These are phyloP conservation scores for Stichopus chloronotus DNA, from an alignment of 35 echinoderm and acorn worm genomes.

Conservation along the genomic window DNA sequence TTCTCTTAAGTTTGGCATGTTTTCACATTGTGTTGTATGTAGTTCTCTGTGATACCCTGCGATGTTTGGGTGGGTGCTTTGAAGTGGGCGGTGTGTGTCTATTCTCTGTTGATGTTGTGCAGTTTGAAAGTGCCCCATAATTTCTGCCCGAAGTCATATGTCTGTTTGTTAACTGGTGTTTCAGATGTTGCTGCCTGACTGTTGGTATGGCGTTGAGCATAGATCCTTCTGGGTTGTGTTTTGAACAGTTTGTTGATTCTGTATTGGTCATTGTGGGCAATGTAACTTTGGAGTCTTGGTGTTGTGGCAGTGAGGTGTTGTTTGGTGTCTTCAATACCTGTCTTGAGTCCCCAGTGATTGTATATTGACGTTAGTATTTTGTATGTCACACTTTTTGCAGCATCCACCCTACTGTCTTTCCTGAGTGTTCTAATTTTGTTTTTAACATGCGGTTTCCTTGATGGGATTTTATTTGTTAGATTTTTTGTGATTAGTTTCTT, in stretches of 20 bases:
- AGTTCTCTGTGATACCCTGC: neutral
- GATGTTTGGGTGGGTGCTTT: neutral
- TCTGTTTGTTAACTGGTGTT: neutral
- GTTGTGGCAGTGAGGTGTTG: neutral
- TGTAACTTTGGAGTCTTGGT: constrained; percentile 2
- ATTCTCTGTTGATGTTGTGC: no score
- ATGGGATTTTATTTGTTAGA: no score
- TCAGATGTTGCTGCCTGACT: neutral
- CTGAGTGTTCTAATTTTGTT: no score
- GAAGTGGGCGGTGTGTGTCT: neutral
- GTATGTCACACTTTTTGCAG: no score
- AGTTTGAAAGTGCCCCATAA: neutral
- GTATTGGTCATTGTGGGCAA: neutral
- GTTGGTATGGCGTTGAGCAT: neutral
- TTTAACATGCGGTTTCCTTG: no score
- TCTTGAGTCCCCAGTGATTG: neutral
- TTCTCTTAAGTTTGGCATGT: neutral
- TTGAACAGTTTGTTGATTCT: constrained; percentile 13
- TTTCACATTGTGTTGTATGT: neutral
- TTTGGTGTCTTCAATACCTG: neutral
- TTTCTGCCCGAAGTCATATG: neutral
- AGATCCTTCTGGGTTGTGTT: constrained; percentile 21
- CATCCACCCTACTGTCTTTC: no score
- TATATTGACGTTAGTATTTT: no score
- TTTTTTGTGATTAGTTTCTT: no score